A percentile compares a stretch with the other conserved stretches of the same genome.
Conservation (phyloP, 2,888 invertebrate species). For the Mythimna ferrago region DNA sequence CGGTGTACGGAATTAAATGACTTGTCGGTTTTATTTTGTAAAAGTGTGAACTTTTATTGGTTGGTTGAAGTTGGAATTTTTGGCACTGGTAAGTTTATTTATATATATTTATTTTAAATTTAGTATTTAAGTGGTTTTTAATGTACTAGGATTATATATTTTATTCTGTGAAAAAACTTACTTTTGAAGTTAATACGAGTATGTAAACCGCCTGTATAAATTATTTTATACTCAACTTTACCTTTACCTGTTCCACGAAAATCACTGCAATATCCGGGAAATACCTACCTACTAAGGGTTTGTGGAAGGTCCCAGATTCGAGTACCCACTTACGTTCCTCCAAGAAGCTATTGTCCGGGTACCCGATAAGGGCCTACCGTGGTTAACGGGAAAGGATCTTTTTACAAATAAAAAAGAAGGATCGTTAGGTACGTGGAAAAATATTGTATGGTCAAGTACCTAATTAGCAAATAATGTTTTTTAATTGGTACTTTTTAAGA, state of each 20-base stretch:
- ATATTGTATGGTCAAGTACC: background rate
- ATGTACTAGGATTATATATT: background rate
- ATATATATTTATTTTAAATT: background rate
- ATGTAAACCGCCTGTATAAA: background rate
- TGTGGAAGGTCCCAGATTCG: slow-evolving; percentile 36
- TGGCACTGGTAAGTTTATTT: slow-evolving; percentile 51
- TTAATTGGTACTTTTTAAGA: background rate
- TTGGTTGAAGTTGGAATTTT: slow-evolving; percentile 49
- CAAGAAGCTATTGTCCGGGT: slow-evolving; percentile 42
- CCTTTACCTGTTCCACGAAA: background rate
- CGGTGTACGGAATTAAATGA: slow-evolving; percentile 41
- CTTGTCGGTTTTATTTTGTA: slow-evolving; percentile 54
- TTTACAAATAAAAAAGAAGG: slow-evolving; percentile 9
- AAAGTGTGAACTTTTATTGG: slow-evolving; percentile 67
- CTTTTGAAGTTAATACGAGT: background rate
- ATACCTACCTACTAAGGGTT: background rate
- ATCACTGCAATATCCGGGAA: background rate
- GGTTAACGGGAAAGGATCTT: slow-evolving; percentile 8
- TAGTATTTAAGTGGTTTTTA: background rate
- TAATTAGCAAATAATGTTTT: background rate
- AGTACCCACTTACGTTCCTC: slow-evolving; percentile 44
- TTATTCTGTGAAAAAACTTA: background rate
- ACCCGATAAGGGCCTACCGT: slow-evolving; percentile 19
- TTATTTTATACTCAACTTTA: background rate
- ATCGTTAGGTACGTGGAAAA: background rate